Base-by-base conservation (phyloP, 2,888 invertebrate genomes). In the Phragmatobia fuliginosa region DNA sequence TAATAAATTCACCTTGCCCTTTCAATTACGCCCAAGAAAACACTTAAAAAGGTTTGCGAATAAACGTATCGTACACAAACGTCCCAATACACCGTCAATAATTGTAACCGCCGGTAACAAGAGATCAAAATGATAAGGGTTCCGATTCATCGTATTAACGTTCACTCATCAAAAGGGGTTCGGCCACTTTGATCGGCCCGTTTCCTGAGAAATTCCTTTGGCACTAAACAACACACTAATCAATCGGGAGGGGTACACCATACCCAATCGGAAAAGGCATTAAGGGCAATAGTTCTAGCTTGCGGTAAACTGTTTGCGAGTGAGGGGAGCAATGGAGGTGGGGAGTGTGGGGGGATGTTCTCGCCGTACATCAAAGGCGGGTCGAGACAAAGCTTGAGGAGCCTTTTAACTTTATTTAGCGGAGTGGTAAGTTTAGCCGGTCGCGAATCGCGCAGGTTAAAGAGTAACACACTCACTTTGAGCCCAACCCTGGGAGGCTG, bases 371-470 rank as follows among this genome's bases (percentile, higher is more conserved):
- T 95, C 95, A 95, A 95, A 95, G 94, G 94, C 90, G 90, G 87
- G 88, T 87, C 94, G 93, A 94, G 94, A 95, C 94, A 95, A 95
- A 94, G 94, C 94, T 90, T 85, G 91, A 93, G 91, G 93, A 94
- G 94, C 94, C 94, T 95, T 94, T 95, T 94, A 95, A 95, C 94
- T 95, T 95, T 95, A 95, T 95, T 95, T 94, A 94, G 94, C 94
- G 89, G 93, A 95, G 95, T 95, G 94, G 95, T 94, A 95, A 94
- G 94, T 94, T 94, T 94, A 94, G 94, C 94, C 92, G 94, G 93
- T 94, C 94, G 94, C 94, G 94, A 93, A 92, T 95, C 93, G 94
- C 92, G 91, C 94, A 94, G 94, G 95, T 94, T 94, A 95, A 94
- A 94, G 94, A 94, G 94, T 95, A 94, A 95, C 94, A 94, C 94